Evolutionary conservation across 2,797 vertebrate genomes (phyloP).

Genomic region (Mustela erminea): DNA sequence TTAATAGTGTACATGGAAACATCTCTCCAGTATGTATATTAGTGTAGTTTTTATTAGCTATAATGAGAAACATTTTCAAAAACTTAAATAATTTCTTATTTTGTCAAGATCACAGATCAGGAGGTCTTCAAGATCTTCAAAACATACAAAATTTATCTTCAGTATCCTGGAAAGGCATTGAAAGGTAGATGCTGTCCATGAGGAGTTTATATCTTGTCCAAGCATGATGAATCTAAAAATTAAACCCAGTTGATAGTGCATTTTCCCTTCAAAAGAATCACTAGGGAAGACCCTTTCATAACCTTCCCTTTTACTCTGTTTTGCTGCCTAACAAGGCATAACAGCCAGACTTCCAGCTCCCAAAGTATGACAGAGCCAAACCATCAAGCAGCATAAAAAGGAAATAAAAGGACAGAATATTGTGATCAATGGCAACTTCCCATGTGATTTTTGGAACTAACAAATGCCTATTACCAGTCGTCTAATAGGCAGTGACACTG

Average conservation of each 20-base stretch:
- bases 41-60: background rate
- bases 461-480: background rate
- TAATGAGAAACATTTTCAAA: background rate
- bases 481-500: background rate
- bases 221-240: slow-evolving; percentile 54
- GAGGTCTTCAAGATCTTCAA: background rate
- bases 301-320: slow-evolving; percentile 14
- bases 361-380: background rate
- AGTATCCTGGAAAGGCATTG: background rate
- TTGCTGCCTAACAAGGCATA: slow-evolving; percentile 35
- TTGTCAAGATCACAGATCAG: background rate
- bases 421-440: background rate
- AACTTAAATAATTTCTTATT: background rate
- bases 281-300: background rate
- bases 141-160: background rate
- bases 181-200: background rate
- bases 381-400: background rate
- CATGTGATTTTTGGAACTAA: background rate
- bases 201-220: background rate
- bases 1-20: background rate
- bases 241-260: background rate
- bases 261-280: slow-evolving; percentile 47
- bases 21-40: background rate
- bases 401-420: background rate
- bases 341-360: background rate